These are phyloP conservation scores for Uloborus diversus DNA, from an alignment of 1,140 invertebrate genomes.

Conservation along the genomic window DNA sequence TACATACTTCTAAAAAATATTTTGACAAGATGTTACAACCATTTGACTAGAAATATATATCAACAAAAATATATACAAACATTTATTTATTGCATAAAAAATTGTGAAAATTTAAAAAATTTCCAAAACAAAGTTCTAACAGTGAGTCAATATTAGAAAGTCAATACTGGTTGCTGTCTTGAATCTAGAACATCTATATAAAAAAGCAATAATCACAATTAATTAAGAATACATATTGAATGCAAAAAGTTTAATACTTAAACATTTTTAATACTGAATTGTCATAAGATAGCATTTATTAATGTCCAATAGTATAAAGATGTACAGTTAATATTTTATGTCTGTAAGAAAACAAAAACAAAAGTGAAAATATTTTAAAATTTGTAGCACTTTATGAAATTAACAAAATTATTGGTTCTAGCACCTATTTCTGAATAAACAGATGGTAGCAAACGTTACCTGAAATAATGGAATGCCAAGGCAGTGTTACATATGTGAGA, in stretches of 20 bases:
- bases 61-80: conserved; percentile 39
- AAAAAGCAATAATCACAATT: too few relatives aligned
- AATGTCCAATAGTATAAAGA: background rate
- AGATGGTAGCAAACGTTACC: too few relatives aligned
- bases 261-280: too few relatives aligned
- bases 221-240: too few relatives aligned
- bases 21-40: conserved; percentile 1
- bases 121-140: background rate
- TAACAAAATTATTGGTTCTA: background rate
- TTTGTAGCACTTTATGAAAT: background rate
- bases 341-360: background rate
- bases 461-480: conserved; percentile 97
- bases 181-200: conserved; percentile 50
- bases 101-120: conserved; percentile 19
- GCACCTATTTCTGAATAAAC: too few relatives aligned
- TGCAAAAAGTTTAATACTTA: too few relatives aligned
- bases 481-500: conserved; percentile 96
- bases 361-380: background rate
- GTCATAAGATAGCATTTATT: too few relatives aligned
- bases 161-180: conserved; percentile 32
- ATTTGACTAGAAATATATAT: conserved; percentile 45
- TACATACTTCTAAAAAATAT: conserved; percentile 12
- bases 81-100: conserved; percentile 49
- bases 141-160: conserved; percentile 41
- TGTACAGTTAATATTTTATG: background rate